A percentile compares a stretch with the other conserved stretches of the same genome.
phyloP scores from a whole-genome alignment of 1,140 invertebrate species.

The Pectinophora gossypiella region DNA sequence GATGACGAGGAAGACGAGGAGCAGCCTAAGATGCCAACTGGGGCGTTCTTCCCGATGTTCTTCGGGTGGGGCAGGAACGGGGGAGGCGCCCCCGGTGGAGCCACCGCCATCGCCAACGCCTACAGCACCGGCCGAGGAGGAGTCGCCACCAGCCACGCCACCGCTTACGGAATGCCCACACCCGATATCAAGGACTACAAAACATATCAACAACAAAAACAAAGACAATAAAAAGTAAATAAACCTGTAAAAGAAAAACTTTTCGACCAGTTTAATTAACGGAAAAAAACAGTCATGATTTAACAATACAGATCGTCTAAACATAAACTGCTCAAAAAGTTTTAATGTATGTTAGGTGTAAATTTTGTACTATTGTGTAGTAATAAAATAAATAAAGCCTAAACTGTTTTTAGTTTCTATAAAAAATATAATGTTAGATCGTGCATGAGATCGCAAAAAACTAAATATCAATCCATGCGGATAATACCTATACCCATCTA shows the following conservation, averaged over 20 bases:
- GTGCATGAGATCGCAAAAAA: no score
- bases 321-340: no score
- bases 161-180: constrained; percentile 75
- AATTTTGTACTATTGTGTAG: no score
- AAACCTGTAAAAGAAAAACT: no score
- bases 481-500: no score
- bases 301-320: no score
- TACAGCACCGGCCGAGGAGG: constrained; percentile 81
- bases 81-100: constrained; percentile 53
- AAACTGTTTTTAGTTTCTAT: no score
- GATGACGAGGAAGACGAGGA: constrained; percentile 67
- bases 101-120: constrained; percentile 81
- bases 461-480: no score
- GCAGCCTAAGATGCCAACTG: constrained; percentile 48
- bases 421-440: no score
- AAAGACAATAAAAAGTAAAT: not conserved
- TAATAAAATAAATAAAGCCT: no score
- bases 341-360: no score
- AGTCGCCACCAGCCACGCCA: constrained; percentile 81
- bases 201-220: not conserved
- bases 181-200: not conserved
- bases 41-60: constrained; percentile 79
- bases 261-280: constrained; percentile 14
- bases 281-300: constrained; percentile 17
- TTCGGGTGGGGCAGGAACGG: constrained; percentile 66